Base-by-base conservation (phyloP, 2,888 invertebrate species). In the Sinopyrophorus schimmeli region DNA sequence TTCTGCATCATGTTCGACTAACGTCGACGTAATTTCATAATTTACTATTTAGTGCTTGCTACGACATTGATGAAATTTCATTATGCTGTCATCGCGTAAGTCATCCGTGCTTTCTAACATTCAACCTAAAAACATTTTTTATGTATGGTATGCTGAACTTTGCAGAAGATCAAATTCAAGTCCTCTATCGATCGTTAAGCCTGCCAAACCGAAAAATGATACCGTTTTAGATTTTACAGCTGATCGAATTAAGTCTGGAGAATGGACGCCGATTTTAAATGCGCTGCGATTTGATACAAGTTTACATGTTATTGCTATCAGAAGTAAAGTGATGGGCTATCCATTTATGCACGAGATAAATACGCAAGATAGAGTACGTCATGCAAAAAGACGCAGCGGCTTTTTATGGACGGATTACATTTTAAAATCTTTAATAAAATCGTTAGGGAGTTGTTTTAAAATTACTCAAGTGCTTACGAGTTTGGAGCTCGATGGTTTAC, bases 261-360 rank as follows among this genome's bases (percentile, higher is more conserved):
- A 90, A 57, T 90, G 89, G 89, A 76, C 80, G 17, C 83, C 89
- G 1, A 82, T 90, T 32, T 72, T 87, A 35, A 85, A 86, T 60
- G 85, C 89, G 0, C 71, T 90, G 3, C 78, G 82, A 32, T 77
- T 83, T 55, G 90, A 90, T 68, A 77, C 83, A 35, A 84, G 84
- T 49, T 76, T 90, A 3, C 84, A 86, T 67, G 78, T 81, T 50
- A 76, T 89, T 51, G 77, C 80, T 18, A 80, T 89, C 52, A 79
- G 81, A 59, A 84, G 87, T 70, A 79, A 65, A 35, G 55, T 64
- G 21, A 62, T 54, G 11, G 64, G 65, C 39, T 70, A 68, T 47
- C 65, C 65, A 42, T 73, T 74, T 58, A 54, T 70, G 24, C 64
- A 69, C 39, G 71, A 73, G 26, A 71, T 81, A 10, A 79, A 80